Conservation (phyloP, 2,888 invertebrate genomes). For the Cinara cedri region DNA sequence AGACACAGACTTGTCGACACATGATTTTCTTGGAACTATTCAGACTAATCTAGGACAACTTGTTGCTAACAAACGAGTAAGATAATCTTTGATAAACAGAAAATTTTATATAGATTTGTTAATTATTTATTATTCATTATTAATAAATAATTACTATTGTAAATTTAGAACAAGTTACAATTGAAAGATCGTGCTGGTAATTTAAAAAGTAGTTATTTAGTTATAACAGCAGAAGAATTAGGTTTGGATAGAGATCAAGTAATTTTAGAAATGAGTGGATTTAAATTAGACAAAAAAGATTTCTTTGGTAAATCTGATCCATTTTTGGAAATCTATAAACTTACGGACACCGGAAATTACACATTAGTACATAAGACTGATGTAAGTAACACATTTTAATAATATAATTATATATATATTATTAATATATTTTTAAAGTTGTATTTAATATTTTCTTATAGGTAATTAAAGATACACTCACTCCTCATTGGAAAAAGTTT, state of each 20-base stretch:
- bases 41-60: conserved; percentile 67
- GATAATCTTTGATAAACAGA: neutral
- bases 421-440: neutral
- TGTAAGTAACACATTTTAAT: conserved; percentile 60
- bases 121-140: no score
- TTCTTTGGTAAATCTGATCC: conserved; percentile 63
- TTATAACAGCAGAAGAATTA: conserved; percentile 63
- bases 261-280: conserved; percentile 62
- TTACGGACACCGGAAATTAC: conserved; percentile 63
- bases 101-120: neutral
- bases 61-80: conserved; percentile 60
- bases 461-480: conserved; percentile 63
- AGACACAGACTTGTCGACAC: conserved; percentile 61
- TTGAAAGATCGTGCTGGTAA: conserved; percentile 57
- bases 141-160: neutral
- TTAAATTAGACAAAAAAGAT: conserved; percentile 62
- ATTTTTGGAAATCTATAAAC: conserved; percentile 63
- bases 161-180: conserved; percentile 60
- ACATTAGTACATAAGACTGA: conserved; percentile 67
- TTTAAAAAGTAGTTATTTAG: conserved; percentile 58
- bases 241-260: conserved; percentile 62
- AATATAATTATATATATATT: neutral
- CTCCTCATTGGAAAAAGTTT: conserved; percentile 67
- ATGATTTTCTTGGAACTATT: conserved; percentile 66
- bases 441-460: conserved; percentile 9